Conservation (phyloP, 1,140 invertebrate genomes). For the Drosophila ambigua region DNA sequence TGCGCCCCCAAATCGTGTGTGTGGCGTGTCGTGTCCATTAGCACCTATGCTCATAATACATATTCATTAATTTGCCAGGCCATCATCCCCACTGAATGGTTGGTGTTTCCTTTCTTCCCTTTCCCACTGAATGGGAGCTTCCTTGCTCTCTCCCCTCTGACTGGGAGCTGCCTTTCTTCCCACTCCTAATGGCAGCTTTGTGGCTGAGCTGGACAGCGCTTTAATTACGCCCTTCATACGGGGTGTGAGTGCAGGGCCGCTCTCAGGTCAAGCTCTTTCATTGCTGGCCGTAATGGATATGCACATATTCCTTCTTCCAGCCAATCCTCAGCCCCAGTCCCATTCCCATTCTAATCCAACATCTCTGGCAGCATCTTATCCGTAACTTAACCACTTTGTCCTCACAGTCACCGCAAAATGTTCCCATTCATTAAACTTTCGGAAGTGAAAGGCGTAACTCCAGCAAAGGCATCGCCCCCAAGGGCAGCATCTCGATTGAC, state of each 20-base stretch:
- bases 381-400: slow-evolving; percentile 9
- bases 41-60: slow-evolving; percentile 80
- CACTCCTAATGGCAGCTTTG: not conserved
- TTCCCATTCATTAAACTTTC: slow-evolving; percentile 50
- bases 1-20: slow-evolving; percentile 63
- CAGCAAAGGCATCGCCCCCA: slow-evolving; percentile 8
- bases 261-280: slow-evolving; percentile 35
- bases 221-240: slow-evolving; percentile 20
- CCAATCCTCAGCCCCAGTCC: not conserved
- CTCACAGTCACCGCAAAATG: slow-evolving; percentile 50
- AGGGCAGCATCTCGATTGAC: slow-evolving; percentile 61
- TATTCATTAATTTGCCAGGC: slow-evolving; percentile 73
- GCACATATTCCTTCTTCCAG: not conserved
- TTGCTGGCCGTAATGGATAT: slow-evolving; percentile 11
- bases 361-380: slow-evolving; percentile 13
- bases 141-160: no score
- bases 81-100: not conserved
- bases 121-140: not conserved
- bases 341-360: not conserved
- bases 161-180: not conserved
- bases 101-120: not conserved
- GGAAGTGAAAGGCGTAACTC: slow-evolving; percentile 1
- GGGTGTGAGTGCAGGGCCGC: no score
- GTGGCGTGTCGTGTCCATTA: slow-evolving; percentile 80
- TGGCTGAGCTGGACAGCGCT: not conserved